phyloP scores from a whole-genome alignment of 2,113 vertebrate genomes.

The Budorcas taxicolor region DNA sequence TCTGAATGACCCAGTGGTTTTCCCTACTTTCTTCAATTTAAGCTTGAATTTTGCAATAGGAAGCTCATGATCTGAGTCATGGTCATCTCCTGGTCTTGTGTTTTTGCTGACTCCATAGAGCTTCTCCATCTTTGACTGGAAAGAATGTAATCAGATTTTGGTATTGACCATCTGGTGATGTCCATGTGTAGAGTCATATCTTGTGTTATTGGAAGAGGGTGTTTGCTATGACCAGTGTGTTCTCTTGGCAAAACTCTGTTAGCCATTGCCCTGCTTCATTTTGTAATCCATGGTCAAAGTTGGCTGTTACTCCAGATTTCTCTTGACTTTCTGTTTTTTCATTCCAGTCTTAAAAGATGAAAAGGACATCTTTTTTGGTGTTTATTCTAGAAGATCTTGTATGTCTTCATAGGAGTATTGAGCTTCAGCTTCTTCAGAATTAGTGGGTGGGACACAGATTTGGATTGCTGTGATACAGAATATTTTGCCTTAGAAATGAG shows the following conservation, averaged over 20 bases:
- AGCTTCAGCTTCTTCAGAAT: neutral
- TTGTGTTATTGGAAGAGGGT: neutral
- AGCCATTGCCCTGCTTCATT: neutral
- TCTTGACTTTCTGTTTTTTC: neutral
- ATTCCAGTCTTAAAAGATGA: neutral
- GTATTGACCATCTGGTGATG: neutral
- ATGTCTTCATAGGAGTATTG: neutral
- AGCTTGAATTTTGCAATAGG: neutral
- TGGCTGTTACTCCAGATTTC: neutral
- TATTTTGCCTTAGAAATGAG: neutral
- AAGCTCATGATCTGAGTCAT: neutral
- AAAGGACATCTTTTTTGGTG: neutral
- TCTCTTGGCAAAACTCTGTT: neutral
- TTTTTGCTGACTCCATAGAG: neutral
- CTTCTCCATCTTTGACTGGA: neutral
- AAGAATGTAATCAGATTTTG: neutral
- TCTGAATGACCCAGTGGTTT: neutral
- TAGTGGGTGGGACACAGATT: neutral
- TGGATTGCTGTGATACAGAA: neutral
- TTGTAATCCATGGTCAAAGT: neutral
- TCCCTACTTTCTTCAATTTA: neutral
- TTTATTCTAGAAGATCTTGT: neutral
- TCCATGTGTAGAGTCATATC: neutral
- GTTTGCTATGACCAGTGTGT: neutral
- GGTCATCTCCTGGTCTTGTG: neutral